Conservation (phyloP, 2,888 invertebrate genomes). For the Octonoba sinensis region DNA sequence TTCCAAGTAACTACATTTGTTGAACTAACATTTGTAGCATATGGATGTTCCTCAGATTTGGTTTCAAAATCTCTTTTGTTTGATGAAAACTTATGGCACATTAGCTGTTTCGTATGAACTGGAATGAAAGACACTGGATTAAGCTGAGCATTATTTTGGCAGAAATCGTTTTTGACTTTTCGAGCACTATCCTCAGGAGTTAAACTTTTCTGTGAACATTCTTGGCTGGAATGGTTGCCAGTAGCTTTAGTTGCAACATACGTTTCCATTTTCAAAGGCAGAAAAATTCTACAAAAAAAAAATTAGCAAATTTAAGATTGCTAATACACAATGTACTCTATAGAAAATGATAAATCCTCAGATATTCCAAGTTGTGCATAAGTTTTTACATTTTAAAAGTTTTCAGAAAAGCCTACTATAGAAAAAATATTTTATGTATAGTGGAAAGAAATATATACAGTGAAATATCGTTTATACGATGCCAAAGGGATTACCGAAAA, state of each 20-base stretch:
- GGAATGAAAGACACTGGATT: conserved; percentile 58
- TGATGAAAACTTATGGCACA: conserved; percentile 48
- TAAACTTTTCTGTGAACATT: conserved; percentile 14
- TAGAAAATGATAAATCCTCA: too few relatives aligned
- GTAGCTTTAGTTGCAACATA: conserved; percentile 29
- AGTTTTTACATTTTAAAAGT: too few relatives aligned
- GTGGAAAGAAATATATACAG: too few relatives aligned
- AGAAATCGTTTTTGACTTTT: conserved; percentile 32
- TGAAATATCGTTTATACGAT: too few relatives aligned
- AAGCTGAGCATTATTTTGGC: conserved; percentile 49
- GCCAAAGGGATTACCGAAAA: too few relatives aligned
- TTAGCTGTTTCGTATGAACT: conserved; percentile 42
- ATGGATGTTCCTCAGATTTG: conserved; percentile 5
- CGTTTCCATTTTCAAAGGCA: conserved; percentile 45
- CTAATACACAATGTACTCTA: too few relatives aligned
- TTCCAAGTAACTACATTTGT: conserved; percentile 31
- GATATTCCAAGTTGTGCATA: too few relatives aligned
- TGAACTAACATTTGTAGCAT: conserved; percentile 1
- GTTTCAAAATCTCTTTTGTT: conserved; percentile 9
- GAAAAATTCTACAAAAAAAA: conserved; percentile 25
- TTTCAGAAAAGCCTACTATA: too few relatives aligned
- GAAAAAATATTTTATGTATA: too few relatives aligned
- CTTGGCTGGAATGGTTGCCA: conserved; percentile 20
- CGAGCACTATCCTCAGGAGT: conserved; percentile 45
- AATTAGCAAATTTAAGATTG: too few relatives aligned